Conservation (phyloP, 2,888 invertebrate genomes). For the Hemaris fuciformis region DNA sequence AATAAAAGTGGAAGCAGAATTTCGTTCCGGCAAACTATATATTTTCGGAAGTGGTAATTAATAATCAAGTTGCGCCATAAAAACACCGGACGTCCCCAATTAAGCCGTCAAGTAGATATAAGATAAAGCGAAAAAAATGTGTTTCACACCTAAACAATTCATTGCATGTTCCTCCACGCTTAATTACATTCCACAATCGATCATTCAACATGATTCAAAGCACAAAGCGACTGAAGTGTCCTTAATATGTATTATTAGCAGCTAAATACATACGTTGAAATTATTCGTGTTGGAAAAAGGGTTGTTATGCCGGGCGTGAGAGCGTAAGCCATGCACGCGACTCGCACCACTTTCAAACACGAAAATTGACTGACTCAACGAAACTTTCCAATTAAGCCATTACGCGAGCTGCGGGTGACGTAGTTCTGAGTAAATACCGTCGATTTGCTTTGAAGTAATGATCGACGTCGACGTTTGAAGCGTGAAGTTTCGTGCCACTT, state of each 20-base stretch:
- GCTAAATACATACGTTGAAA: conserved; percentile 36
- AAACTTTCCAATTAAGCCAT: conserved; percentile 77
- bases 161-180: not conserved
- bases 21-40: not conserved
- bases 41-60: not conserved
- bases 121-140: conserved; percentile 1
- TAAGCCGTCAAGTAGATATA: not conserved
- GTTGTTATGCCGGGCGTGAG: conserved; percentile 53
- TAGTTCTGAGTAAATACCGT: conserved; percentile 52
- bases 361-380: conserved; percentile 61
- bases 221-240: conserved; percentile 28
- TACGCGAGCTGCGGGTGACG: conserved; percentile 57
- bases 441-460: conserved; percentile 40
- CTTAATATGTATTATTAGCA: conserved; percentile 32
- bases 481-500: not conserved
- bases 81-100: conserved; percentile 7
- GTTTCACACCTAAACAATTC: conserved; percentile 6
- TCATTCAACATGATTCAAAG: conserved; percentile 20
- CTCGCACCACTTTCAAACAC: conserved; percentile 50
- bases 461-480: conserved; percentile 18
- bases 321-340: conserved; percentile 53
- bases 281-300: conserved; percentile 50
- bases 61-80: not conserved
- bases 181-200: conserved; percentile 15
- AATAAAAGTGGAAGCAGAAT: not conserved